Evolutionary conservation across 1,140 invertebrate species (phyloP), one percentile per base, ranked within the genome.

Genomic region (Drosophila hydei): DNA sequence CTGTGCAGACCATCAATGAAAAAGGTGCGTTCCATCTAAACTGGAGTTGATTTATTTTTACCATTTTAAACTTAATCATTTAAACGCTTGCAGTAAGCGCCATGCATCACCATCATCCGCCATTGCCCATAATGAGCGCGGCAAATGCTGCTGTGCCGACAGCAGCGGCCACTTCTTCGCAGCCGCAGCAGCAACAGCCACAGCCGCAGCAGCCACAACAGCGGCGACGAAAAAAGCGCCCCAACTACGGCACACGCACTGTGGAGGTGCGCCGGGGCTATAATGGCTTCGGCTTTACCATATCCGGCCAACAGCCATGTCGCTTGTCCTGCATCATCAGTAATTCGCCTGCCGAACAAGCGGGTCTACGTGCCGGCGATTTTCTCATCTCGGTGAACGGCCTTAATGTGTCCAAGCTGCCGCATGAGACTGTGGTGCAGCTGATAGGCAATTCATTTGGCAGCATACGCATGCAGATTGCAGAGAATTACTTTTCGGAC

Each of bases 371-470:
- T 43, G 95, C 97, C 38, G 98, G 98, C 0, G 97, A 99, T 91
- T 97, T 97, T 83, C 92, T 99, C 8, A 95, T 99, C 8, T 96
- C 97, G 9, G 98, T 99, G 0, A 98, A 98, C 92, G 96, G 96
- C 1, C 93, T 96, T 18, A 97, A 96, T 91, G 97, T 99, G 1
- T 96, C 96, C 9, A 96, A 97, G 92, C 94, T 96, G 56, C 95
- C 96, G 0, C 98, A 99, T 89, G 97, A 98, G 84, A 97, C 98
- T 59, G 97, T 99, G 3, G 98, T 98, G 1, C 93, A 96, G 67
- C 92, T 99, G 33, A 98, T 99, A 63, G 97, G 97, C 0, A 95
- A 95, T 54, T 97, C 96, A 0, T 95, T 95, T 79, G 97, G 96
- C 72, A 81, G 94, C 16, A 93, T 98, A 5, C 94, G 94, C 64